Evolutionary conservation across 2,888 invertebrate species (phyloP).

Genomic region (Melanotus villosus): DNA sequence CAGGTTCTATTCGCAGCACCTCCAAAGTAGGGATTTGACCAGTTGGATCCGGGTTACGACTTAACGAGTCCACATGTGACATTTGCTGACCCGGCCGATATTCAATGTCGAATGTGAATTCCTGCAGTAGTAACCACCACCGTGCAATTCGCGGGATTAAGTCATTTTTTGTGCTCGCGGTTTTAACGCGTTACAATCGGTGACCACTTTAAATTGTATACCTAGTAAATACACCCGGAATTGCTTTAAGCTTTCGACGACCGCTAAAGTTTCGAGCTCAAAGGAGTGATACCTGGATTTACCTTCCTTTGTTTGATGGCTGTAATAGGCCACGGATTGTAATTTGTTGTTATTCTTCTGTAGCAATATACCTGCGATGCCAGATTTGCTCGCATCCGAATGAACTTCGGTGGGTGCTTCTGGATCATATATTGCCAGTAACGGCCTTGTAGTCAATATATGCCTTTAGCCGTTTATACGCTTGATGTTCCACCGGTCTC

Average conservation of each 20-base stretch:
- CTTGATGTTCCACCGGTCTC: no score
- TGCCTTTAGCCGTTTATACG: conserved; percentile 48
- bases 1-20: no score
- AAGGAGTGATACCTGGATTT: not conserved
- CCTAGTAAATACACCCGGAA: not conserved
- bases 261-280: conserved; percentile 1
- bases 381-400: conserved; percentile 49
- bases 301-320: conserved; percentile 2
- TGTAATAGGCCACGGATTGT: conserved; percentile 23
- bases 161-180: conserved; percentile 48
- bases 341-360: conserved; percentile 38
- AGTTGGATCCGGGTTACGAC: conserved; percentile 32
- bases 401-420: conserved; percentile 51
- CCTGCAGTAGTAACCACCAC: conserved; percentile 58
- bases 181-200: conserved; percentile 43
- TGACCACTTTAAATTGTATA: not conserved
- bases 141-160: conserved; percentile 55
- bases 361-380: conserved; percentile 52
- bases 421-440: conserved; percentile 51
- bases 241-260: not conserved
- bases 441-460: conserved; percentile 41
- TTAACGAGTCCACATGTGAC: conserved; percentile 57
- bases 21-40: no score
- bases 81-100: conserved; percentile 56
- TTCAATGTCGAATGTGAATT: conserved; percentile 56